Evolutionary conservation across 1,140 invertebrate genomes (phyloP), one percentile per base, ranked within the genome.

Genomic region (Hycleus phaleratus): DNA sequence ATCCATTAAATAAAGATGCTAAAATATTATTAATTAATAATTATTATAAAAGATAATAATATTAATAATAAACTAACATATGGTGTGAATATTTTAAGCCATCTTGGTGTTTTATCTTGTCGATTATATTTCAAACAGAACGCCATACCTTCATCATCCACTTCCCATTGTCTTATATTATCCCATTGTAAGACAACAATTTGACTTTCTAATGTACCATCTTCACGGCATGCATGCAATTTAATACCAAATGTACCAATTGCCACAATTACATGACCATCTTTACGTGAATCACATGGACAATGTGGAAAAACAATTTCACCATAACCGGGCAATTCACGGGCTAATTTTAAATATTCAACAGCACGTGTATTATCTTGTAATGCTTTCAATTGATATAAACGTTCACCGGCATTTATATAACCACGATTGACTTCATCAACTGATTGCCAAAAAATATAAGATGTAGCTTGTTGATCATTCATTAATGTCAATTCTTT

Each of bases 351-450:
- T 46, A 97, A 78, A 76, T 95, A 97, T 81, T 97, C 93, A 56
- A 82, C 75, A 66, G 91, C 92, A 69, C 93, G 85, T 24, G 86
- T 85, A 44, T 87, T 82, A 71, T 97, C 93, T 73, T 97, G 93
- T 38, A 97, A 78, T 12, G 93, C 93, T 78, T 97, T 97, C 49
- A 98, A 76, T 73, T 97, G 93, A 77, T 97, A 97, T 1, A 97
- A 79, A 49, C 91, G 82, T 58, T 95, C 92, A 10, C 88, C 91
- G 39, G 94, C 87, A 49, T 84, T 84, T 59, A 97, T 90, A 72
- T 92, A 87, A 46, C 94, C 93, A 62, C 93, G 83, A 75, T 97
- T 96, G 25, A 97, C 93, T 72, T 95, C 93, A 72, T 97, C 95
- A 6, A 97, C 87, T 0, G 94, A 91, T 81, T 88, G 86, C 78